Evolutionary conservation across 2,113 vertebrate species (phyloP).

Genomic region (Petroica traversi): DNA sequence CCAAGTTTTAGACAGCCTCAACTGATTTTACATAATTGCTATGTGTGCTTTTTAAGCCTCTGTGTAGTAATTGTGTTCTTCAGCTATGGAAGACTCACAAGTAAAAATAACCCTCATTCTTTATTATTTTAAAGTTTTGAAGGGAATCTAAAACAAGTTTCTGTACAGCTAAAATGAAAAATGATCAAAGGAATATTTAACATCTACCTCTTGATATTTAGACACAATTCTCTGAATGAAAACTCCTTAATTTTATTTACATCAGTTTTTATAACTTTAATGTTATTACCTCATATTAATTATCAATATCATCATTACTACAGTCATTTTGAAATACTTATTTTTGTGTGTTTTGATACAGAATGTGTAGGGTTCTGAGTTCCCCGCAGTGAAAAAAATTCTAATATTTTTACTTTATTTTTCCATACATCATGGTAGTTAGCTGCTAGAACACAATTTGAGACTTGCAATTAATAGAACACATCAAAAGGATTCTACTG

Average conservation of each 20-base stretch:
- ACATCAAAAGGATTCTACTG: not conserved
- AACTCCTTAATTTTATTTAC: not conserved
- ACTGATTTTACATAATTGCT: slow-evolving; percentile 13
- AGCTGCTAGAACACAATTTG: not conserved
- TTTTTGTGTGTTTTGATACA: not conserved
- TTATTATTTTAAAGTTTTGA: not conserved
- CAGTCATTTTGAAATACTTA: not conserved
- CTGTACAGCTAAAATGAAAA: not conserved
- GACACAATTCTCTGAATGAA: not conserved
- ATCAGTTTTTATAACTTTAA: not conserved
- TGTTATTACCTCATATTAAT: not conserved
- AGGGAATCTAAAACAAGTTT: not conserved
- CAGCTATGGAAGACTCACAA: not conserved
- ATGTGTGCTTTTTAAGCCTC: not conserved
- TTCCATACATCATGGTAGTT: not conserved
- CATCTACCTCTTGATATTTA: not conserved
- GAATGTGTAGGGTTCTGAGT: not conserved
- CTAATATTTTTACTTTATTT: not conserved
- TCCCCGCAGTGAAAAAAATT: not conserved
- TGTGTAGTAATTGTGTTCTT: not conserved
- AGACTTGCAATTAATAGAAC: not conserved
- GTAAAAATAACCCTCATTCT: not conserved
- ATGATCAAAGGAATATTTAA: not conserved
- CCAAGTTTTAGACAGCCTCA: slow-evolving; percentile 16
- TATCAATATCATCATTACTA: not conserved